Evolutionary conservation across 2,888 invertebrate genomes (phyloP).

Genomic region (Nomada fabriciana): DNA sequence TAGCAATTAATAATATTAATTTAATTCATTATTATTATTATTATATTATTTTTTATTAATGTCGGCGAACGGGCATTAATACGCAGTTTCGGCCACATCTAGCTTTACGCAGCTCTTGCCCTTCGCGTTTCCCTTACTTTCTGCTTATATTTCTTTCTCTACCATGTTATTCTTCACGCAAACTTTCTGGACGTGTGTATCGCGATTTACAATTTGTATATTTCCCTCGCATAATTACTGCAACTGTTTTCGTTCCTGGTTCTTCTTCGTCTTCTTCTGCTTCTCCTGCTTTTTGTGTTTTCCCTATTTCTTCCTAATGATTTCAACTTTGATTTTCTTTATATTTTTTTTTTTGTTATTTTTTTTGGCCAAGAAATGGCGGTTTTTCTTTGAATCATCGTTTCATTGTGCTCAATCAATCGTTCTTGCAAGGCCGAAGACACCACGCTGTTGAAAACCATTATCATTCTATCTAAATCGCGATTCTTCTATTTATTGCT

Average conservation of each 20-base stretch:
- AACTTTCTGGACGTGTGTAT: constrained; percentile 57
- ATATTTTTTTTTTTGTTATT: background rate
- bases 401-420: constrained; percentile 56
- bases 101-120: constrained; percentile 65
- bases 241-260: constrained; percentile 20
- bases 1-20: constrained; percentile 83
- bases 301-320: background rate
- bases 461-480: constrained; percentile 54
- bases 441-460: constrained; percentile 58
- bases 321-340: constrained; percentile 8
- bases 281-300: background rate
- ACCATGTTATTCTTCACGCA: constrained; percentile 48
- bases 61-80: constrained; percentile 83
- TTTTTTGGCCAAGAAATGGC: constrained; percentile 10
- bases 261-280: constrained; percentile 15
- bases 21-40: constrained; percentile 81
- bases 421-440: constrained; percentile 63
- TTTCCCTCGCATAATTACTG: background rate
- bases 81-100: constrained; percentile 80
- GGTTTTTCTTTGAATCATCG: constrained; percentile 45
- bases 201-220: constrained; percentile 53
- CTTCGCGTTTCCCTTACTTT: constrained; percentile 48
- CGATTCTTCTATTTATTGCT: constrained; percentile 53
- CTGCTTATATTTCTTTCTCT: constrained; percentile 39
- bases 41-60: constrained; percentile 81